These are phyloP conservation scores for Lordiphosa andalusiaca DNA, from an alignment of 2,888 invertebrate species.

Conservation along the genomic window DNA sequence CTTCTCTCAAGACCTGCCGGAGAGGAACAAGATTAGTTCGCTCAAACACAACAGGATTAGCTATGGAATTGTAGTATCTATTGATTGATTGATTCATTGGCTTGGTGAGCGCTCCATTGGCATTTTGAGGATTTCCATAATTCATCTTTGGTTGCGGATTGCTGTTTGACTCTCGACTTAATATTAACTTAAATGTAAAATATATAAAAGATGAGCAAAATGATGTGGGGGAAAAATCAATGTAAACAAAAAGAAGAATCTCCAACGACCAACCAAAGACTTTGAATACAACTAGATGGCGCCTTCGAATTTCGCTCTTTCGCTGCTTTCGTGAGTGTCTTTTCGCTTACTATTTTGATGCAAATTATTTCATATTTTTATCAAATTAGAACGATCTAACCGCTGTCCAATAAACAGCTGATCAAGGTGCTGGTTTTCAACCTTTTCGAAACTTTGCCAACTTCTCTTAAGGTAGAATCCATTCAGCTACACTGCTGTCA, in stretches of 20 bases:
- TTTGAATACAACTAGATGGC: not conserved
- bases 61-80: slow-evolving; percentile 54
- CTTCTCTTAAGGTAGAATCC: too few species aligned
- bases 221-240: slow-evolving; percentile 5
- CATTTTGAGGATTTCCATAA: not conserved
- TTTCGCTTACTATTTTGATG: too few species aligned
- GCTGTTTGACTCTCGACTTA: slow-evolving; percentile 39
- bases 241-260: slow-evolving; percentile 2
- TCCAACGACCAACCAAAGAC: slow-evolving; percentile 2
- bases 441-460: too few species aligned
- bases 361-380: too few species aligned
- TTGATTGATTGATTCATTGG: slow-evolving; percentile 42
- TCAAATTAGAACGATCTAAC: too few species aligned
- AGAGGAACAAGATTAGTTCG: slow-evolving; percentile 82
- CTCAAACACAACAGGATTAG: slow-evolving; percentile 81
- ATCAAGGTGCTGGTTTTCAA: too few species aligned
- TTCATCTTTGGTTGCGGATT: slow-evolving; percentile 19
- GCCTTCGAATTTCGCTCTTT: too few species aligned
- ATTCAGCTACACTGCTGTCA: too few species aligned
- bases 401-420: too few species aligned
- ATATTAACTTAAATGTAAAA: slow-evolving; percentile 42
- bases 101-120: slow-evolving; percentile 7
- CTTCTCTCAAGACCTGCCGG: slow-evolving; percentile 81
- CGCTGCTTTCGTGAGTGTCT: too few species aligned
- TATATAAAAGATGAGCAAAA: slow-evolving; percentile 13